Base-by-base conservation (phyloP, 2,797 vertebrate genomes). In the Manis crassicaudata region DNA sequence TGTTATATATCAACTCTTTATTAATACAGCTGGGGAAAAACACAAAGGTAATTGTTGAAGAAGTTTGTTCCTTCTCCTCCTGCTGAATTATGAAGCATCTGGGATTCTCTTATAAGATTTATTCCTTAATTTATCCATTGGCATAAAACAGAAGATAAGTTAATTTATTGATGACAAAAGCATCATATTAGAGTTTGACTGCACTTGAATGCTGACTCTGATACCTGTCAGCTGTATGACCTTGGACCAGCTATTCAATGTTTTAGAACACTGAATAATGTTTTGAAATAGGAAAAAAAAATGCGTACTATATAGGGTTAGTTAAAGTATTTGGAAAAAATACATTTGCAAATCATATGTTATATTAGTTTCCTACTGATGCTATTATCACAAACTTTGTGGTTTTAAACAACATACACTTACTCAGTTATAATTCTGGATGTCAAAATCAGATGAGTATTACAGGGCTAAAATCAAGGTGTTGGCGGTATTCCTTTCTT, bases 141-240 rank as follows among this genome's bases (percentile, higher is more conserved):
- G 58, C 79, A 58, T 29, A 88, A 81, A 88, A 85, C 7, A 72
- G 54, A 95, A 89, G 54, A 29, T 92, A 62, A 84, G 72, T 32
- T 35, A 54, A 32, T 6, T 3, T 29, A 56, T 63, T 14, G 13
- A 79, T 43, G 56, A 56, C 43, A 86, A 72, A 23, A 43, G 37
- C 23, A 62, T 11, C 63, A 14, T 23, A n/a, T 5, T 80, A 35
- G 72, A 91, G 43, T 79, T 32, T 37, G 35, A 80, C 23, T 46
- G 65, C 14, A 7, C 54, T 56, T 65, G 27, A 85, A 27, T 29
- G 56, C 43, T 73, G 29, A 79, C 43, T 90, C 54, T 63, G 63
- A 62, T 80, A 80, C 37, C 72, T 80, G 29, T 37, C 43, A 86
- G 35, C 3, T 25, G 4, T 56, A 60, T 81, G 50, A 77, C 23